Percentiles rank a stretch among this genome's conserved stretches.
These are phyloP conservation scores for Piprites chloris DNA, from an alignment of 2,113 vertebrate genomes.

Conservation along the genomic window DNA sequence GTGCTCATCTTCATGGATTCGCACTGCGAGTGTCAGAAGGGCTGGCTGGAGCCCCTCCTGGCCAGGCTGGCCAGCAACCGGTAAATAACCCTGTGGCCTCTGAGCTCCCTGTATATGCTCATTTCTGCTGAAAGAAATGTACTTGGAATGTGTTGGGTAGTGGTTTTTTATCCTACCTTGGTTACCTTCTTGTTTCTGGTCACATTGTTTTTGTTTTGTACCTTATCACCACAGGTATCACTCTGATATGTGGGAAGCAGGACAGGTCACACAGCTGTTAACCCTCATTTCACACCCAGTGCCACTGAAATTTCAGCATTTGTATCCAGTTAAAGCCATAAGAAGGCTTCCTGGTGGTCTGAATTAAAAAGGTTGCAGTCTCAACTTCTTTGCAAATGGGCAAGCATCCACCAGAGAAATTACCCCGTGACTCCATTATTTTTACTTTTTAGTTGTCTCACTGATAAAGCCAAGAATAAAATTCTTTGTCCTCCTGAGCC, in stretches of 20 bases:
- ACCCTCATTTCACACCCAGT: background rate
- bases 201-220: background rate
- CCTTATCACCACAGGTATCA: background rate
- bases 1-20: conserved; percentile 90
- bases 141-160: background rate
- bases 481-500: background rate
- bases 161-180: background rate
- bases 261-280: background rate
- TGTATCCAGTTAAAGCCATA: background rate
- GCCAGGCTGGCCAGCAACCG: conserved; percentile 83
- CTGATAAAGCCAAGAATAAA: background rate
- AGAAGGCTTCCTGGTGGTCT: background rate
- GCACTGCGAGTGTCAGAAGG: conserved; percentile 85
- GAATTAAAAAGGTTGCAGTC: background rate
- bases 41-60: conserved; percentile 89
- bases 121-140: background rate
- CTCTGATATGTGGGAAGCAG: background rate
- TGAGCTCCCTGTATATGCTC: background rate
- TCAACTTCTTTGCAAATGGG: background rate
- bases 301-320: background rate
- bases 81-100: conserved; percentile 56
- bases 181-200: background rate
- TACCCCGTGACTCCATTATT: background rate
- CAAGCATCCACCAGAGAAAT: background rate
- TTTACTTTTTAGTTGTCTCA: background rate